A percentile compares a stretch with the other conserved stretches of the same genome.
phyloP scores from a whole-genome alignment of 2,113 vertebrate genomes.

The Tauraco erythrolophus region DNA sequence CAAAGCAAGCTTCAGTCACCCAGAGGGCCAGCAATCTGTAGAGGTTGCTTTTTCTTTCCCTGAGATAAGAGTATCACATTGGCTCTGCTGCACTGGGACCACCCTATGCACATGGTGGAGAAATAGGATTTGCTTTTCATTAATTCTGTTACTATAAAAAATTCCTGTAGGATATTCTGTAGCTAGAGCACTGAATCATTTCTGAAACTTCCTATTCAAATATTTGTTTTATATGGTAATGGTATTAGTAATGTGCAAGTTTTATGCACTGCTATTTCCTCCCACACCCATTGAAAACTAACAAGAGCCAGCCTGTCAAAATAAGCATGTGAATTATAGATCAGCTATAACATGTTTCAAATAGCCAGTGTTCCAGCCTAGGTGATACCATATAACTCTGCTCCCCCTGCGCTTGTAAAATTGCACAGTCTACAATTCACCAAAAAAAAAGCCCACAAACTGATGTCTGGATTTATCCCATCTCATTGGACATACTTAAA shows the following conservation, averaged over 20 bases:
- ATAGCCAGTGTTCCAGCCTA: slow-evolving; percentile 47
- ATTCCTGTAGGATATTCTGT: slow-evolving; percentile 76
- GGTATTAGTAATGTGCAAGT: slow-evolving; percentile 79
- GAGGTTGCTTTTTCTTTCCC: slow-evolving; percentile 4
- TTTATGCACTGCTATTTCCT: slow-evolving; percentile 76
- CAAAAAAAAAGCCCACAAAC: neutral
- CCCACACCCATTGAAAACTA: slow-evolving; percentile 74
- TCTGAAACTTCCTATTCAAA: slow-evolving; percentile 76
- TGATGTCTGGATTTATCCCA: neutral
- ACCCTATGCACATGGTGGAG: slow-evolving; percentile 25
- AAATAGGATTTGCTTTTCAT: slow-evolving; percentile 69
- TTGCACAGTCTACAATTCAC: neutral
- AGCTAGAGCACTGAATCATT: slow-evolving; percentile 78
- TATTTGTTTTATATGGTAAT: slow-evolving; percentile 80
- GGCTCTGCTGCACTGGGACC: slow-evolving; percentile 35
- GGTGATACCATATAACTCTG: slow-evolving; percentile 21
- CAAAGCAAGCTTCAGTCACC: slow-evolving; percentile 28
- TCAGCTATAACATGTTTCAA: slow-evolving; percentile 64
- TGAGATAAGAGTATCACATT: neutral
- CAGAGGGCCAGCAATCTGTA: slow-evolving; percentile 15
- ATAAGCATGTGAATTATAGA: slow-evolving; percentile 65
- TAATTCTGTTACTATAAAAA: slow-evolving; percentile 71
- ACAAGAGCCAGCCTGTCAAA: slow-evolving; percentile 73
- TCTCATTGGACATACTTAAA: neutral
- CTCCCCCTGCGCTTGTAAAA: slow-evolving; percentile 6